phyloP scores from a whole-genome alignment of 2,888 invertebrate species.

The Endotricha flammealis region DNA sequence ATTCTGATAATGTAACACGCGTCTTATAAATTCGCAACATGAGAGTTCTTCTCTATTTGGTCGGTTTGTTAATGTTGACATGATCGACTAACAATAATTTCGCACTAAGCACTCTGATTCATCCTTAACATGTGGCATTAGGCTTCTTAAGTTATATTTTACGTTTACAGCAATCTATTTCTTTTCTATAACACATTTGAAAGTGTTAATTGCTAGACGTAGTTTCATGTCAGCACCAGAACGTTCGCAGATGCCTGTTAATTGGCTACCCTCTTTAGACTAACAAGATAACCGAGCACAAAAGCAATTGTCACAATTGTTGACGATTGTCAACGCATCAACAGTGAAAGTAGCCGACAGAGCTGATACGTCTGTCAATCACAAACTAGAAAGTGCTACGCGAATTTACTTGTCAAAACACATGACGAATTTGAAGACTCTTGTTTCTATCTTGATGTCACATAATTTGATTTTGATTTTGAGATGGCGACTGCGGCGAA shows the following conservation, averaged over 20 bases:
- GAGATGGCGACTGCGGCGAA: background rate
- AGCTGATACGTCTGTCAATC: constrained; percentile 28
- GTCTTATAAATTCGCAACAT: too few species aligned
- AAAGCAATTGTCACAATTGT: constrained; percentile 7
- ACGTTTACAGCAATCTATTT: too few species aligned
- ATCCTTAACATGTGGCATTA: too few species aligned
- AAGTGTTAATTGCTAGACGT: background rate
- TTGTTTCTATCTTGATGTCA: constrained; percentile 2
- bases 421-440: constrained; percentile 40
- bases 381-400: constrained; percentile 31
- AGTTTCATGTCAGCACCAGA: background rate
- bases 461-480: background rate
- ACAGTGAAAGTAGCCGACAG: constrained; percentile 22
- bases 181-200: too few species aligned
- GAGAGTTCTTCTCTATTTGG: too few species aligned
- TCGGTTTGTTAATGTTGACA: too few species aligned
- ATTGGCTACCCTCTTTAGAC: constrained; percentile 12
- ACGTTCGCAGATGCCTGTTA: constrained; percentile 13
- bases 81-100: too few species aligned
- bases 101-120: too few species aligned
- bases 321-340: constrained; percentile 16
- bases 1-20: too few species aligned
- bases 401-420: constrained; percentile 48
- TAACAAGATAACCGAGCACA: constrained; percentile 7
- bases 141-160: too few species aligned